phyloP scores from a whole-genome alignment of 2,888 invertebrate species.

The Sialis lutaria region DNA sequence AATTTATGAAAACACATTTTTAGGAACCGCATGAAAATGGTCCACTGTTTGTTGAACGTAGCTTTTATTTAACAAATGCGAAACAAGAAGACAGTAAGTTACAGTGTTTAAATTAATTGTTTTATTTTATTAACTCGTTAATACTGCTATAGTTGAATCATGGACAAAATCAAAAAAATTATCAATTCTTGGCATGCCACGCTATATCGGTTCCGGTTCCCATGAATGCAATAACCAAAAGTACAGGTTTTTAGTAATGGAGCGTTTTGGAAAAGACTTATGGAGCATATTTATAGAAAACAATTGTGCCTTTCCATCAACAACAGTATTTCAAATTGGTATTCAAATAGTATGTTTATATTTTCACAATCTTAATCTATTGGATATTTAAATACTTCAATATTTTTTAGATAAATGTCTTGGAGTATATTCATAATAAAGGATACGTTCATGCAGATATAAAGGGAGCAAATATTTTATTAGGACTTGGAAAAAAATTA shows the following conservation, averaged over 20 bases:
- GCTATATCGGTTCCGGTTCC: conserved; percentile 68
- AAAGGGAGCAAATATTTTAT: conserved; percentile 83
- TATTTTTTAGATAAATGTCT: conserved; percentile 54
- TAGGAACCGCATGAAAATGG: conserved; percentile 87
- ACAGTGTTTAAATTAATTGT: neutral
- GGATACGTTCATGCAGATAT: conserved; percentile 93
- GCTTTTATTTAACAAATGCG: conserved; percentile 69
- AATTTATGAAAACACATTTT: conserved; percentile 3
- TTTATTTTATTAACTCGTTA: neutral
- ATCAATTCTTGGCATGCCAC: conserved; percentile 66
- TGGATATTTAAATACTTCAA: neutral
- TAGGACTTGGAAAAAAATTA: conserved; percentile 47
- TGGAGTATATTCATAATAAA: conserved; percentile 82
- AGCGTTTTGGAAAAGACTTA: conserved; percentile 75
- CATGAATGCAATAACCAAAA: conserved; percentile 56
- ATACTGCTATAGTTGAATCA: conserved; percentile 40
- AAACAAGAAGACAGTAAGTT: conserved; percentile 49
- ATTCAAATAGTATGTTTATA: conserved; percentile 56
- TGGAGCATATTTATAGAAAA: conserved; percentile 57
- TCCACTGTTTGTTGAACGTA: conserved; percentile 85
- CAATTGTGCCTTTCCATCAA: conserved; percentile 45
- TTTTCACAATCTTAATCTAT: neutral
- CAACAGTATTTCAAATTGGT: conserved; percentile 63
- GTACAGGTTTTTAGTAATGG: conserved; percentile 80
- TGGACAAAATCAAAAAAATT: conserved; percentile 53